Conservation (phyloP, 2,888 invertebrate genomes). For the Noctua fimbriata region DNA sequence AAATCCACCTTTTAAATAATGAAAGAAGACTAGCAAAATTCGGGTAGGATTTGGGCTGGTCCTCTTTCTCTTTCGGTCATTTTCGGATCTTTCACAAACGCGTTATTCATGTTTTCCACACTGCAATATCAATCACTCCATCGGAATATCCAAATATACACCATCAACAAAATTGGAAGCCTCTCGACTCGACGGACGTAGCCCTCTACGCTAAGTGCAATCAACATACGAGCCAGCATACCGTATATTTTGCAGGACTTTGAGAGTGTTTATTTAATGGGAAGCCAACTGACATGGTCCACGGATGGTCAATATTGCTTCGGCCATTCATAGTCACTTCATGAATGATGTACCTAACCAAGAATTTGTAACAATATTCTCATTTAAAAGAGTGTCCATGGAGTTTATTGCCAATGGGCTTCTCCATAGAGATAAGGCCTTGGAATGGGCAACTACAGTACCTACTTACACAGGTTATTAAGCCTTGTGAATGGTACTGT, state of each 20-base stretch:
- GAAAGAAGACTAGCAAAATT: background rate
- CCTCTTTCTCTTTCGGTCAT: background rate
- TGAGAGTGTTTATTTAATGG: slow-evolving; percentile 9
- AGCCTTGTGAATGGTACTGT: background rate
- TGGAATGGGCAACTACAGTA: background rate
- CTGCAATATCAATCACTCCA: slow-evolving; percentile 20
- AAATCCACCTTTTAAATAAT: slow-evolving; percentile 1
- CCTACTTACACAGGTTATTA: background rate
- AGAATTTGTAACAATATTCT: background rate
- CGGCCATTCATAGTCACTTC: background rate
- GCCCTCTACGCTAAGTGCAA: slow-evolving; percentile 18
- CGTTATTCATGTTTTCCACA: slow-evolving; percentile 6
- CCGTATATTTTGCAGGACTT: slow-evolving; percentile 10
- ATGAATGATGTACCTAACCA: background rate
- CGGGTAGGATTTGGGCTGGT: background rate
- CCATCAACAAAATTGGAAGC: slow-evolving; percentile 40
- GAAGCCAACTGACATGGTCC: background rate
- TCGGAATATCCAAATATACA: slow-evolving; percentile 11
- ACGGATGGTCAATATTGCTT: background rate
- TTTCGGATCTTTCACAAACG: background rate
- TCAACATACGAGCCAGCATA: slow-evolving; percentile 9
- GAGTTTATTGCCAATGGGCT: background rate
- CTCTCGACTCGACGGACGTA: slow-evolving; percentile 14
- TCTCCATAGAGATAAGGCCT: background rate
- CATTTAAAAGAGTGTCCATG: background rate